Conservation (phyloP, 2,113 vertebrate species). For the Dicentrarchus labrax region DNA sequence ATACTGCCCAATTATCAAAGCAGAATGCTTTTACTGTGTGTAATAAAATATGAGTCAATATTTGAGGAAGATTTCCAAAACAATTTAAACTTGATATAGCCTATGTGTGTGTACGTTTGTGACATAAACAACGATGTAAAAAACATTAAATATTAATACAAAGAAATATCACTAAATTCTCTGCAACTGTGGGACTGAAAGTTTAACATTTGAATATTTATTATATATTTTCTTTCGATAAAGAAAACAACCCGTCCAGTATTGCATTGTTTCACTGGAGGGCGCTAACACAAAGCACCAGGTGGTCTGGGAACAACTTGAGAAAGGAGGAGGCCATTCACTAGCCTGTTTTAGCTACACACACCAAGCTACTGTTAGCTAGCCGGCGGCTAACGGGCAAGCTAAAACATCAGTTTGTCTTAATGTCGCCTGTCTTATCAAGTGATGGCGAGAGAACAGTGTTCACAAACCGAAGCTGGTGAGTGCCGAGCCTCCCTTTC, state of each 20-base stretch:
- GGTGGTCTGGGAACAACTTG: conserved; percentile 74
- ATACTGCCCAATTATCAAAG: neutral
- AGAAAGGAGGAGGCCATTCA: conserved; percentile 84
- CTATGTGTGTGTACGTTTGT: neutral
- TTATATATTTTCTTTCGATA: neutral
- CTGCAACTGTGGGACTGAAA: no score
- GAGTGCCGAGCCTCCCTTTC: conserved; percentile 55
- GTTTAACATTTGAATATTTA: conserved; percentile 5
- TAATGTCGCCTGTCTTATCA: conserved; percentile 72
- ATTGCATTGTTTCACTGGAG: conserved; percentile 61
- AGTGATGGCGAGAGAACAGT: conserved; percentile 83
- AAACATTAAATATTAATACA: no score
- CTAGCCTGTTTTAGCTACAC: conserved; percentile 81
- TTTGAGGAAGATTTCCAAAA: neutral
- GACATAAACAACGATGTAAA: neutral
- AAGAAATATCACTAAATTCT: no score
- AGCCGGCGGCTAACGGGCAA: conserved; percentile 78
- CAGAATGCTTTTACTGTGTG: neutral
- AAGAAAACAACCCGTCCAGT: neutral
- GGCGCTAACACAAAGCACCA: conserved; percentile 81
- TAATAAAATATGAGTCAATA: neutral
- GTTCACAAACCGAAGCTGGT: conserved; percentile 86
- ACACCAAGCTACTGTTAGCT: conserved; percentile 77
- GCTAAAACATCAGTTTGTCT: conserved; percentile 74
- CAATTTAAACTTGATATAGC: neutral